Evolutionary conservation across 2,888 invertebrate species (phyloP).

Genomic region (Pasiphila rectangulata): DNA sequence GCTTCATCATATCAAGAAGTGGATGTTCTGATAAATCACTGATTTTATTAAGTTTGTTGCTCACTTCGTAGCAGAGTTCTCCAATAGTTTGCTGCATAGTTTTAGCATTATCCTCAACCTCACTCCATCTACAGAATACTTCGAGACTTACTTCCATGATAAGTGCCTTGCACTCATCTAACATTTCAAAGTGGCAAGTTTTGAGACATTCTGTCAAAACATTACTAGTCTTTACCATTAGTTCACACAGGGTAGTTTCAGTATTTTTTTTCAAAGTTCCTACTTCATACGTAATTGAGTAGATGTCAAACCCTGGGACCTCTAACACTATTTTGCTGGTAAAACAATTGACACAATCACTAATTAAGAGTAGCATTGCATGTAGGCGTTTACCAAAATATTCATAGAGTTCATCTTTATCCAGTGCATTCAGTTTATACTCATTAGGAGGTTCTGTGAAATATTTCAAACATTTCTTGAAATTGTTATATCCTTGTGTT

Average conservation of each 20-base stretch:
- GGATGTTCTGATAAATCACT: slow-evolving; percentile 51
- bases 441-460: slow-evolving; percentile 59
- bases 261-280: slow-evolving; percentile 37
- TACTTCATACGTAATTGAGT: slow-evolving; percentile 50
- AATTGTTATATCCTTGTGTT: slow-evolving; percentile 42
- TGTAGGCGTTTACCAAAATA: slow-evolving; percentile 55
- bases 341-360: slow-evolving; percentile 49
- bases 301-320: slow-evolving; percentile 43
- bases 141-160: slow-evolving; percentile 68
- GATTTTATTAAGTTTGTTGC: slow-evolving; percentile 41
- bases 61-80: slow-evolving; percentile 57
- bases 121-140: slow-evolving; percentile 73
- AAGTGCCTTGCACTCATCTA: slow-evolving; percentile 57
- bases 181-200: slow-evolving; percentile 48
- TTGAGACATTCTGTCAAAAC: slow-evolving; percentile 48
- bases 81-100: slow-evolving; percentile 65
- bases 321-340: slow-evolving; percentile 41
- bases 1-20: slow-evolving; percentile 56
- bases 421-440: slow-evolving; percentile 46
- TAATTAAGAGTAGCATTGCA: slow-evolving; percentile 43
- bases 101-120: slow-evolving; percentile 58
- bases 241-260: slow-evolving; percentile 41
- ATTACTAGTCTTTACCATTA: slow-evolving; percentile 40
- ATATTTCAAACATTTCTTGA: slow-evolving; percentile 55
- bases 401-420: slow-evolving; percentile 53